Evolutionary conservation across 2,113 vertebrate species (phyloP).

Genomic region (Mobula hypostoma): DNA sequence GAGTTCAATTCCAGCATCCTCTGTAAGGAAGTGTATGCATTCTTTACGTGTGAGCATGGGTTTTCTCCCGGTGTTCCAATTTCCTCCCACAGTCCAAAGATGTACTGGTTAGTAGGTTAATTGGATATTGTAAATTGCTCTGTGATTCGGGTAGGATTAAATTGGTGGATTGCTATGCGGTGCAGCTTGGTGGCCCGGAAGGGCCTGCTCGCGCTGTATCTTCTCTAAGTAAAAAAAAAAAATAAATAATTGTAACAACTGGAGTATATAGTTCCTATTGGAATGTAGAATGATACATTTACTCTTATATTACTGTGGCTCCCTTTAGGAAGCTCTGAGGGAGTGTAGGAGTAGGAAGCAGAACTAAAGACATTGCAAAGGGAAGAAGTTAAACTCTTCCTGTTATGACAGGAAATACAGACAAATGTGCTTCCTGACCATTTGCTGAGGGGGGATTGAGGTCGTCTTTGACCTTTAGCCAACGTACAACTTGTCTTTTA

Average conservation of each 20-base stretch:
- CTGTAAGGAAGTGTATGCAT: no score
- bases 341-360: slow-evolving; percentile 84
- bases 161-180: no score
- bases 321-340: slow-evolving; percentile 73
- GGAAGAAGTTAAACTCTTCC: slow-evolving; percentile 99
- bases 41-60: no score
- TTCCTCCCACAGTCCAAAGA: no score
- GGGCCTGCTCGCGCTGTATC: no score
- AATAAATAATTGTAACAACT: neutral
- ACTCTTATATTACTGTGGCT: slow-evolving; percentile 60
- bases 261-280: neutral
- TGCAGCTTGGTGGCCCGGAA: no score
- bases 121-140: no score
- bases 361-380: slow-evolving; percentile 95
- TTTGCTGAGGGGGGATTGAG: slow-evolving; percentile 73
- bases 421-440: slow-evolving; percentile 99
- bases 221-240: no score
- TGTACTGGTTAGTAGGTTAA: no score
- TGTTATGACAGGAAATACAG: slow-evolving; percentile 99
- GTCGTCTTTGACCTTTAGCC: slow-evolving; percentile 72
- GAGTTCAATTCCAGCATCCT: no score
- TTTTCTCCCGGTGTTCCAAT: no score
- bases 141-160: no score
- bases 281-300: neutral
- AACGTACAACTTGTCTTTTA: slow-evolving; percentile 57